Base-by-base conservation (phyloP, 2,113 vertebrate genomes). In the Odontophorus gujanensis region DNA sequence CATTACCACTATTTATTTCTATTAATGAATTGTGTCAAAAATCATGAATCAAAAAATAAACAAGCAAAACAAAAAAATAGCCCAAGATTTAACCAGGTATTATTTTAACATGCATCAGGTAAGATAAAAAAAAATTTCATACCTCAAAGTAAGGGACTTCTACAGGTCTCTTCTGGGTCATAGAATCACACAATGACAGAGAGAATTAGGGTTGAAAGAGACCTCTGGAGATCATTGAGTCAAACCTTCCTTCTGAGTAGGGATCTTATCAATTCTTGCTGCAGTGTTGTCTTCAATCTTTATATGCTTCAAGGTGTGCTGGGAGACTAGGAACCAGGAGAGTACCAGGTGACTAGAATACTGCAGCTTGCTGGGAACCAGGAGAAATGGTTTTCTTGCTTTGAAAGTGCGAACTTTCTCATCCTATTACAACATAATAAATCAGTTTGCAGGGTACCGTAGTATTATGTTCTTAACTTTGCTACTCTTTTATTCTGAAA, bases 331-430 rank as follows among this genome's bases (percentile, higher is more conserved):
- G n/a, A 58, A 11, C 17, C 36, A 32, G 58, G 8, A 24, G 9
- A 5, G 4, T 47, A 43, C 0, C 0, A n/a, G 0, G 0, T 69
- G 74, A 28, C n/a, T 53, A 12, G 36, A 25, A 13, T 77, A 25
- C 30, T 1, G 0, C 18, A 40, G 22, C 45, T 85, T 69, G 7
- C 28, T 51, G 53, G 28, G 13, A 82, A 66, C 43, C 53, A 63
- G 7, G 16, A 73, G 45, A n/a, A 55, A 75, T 57, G 13, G 0
- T 0, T 78, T 58, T 80, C 21, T 40, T 5, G 3, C 13, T 63
- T 42, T 78, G 21, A 32, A n/a, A 42, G 61, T n/a, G 9, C 22
- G 63, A 65, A 51, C 34, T 20, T 62, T 22, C 26, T 81, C 11
- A 25, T 51, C 26, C 26, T 73, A 20, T 42, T 7, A 34, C 67